phyloP scores from a whole-genome alignment of 2,797 vertebrate genomes.

The Pachyuromys duprasi region DNA sequence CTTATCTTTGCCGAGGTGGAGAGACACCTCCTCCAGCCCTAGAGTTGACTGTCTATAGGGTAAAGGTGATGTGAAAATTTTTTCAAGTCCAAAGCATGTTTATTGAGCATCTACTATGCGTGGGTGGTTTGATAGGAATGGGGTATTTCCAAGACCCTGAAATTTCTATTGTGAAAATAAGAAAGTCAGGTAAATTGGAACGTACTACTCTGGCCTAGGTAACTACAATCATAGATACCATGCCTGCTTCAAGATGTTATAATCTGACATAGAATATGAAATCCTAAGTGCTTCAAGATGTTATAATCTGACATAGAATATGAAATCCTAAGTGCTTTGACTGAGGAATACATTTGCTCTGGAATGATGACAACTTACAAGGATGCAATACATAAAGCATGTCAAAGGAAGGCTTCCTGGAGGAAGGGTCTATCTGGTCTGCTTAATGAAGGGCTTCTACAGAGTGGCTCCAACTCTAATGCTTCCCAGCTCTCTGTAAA shows the following conservation, averaged over 20 bases:
- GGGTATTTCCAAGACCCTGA: neutral
- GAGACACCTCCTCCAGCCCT: neutral
- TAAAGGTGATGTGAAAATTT: neutral
- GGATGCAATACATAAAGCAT: neutral
- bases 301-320: neutral
- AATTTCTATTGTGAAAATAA: neutral
- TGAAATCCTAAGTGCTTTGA: neutral
- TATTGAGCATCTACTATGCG: conserved; percentile 15
- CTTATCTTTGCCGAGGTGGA: neutral
- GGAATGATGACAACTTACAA: neutral
- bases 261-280: neutral
- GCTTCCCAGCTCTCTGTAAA: conserved; percentile 40
- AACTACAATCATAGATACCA: neutral
- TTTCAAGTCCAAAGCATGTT: neutral
- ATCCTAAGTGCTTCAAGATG: neutral
- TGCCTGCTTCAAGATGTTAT: neutral
- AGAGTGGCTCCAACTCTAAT: neutral
- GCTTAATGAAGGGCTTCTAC: neutral
- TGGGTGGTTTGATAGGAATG: neutral
- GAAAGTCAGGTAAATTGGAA: neutral
- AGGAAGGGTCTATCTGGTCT: neutral
- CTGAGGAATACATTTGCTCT: neutral
- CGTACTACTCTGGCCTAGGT: neutral
- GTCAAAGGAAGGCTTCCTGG: conserved; percentile 9
- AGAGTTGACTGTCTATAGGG: neutral